Percentiles rank a stretch among this genome's conserved stretches.
Conservation (phyloP, 1,140 invertebrate species). For the Brachionus rubens region DNA sequence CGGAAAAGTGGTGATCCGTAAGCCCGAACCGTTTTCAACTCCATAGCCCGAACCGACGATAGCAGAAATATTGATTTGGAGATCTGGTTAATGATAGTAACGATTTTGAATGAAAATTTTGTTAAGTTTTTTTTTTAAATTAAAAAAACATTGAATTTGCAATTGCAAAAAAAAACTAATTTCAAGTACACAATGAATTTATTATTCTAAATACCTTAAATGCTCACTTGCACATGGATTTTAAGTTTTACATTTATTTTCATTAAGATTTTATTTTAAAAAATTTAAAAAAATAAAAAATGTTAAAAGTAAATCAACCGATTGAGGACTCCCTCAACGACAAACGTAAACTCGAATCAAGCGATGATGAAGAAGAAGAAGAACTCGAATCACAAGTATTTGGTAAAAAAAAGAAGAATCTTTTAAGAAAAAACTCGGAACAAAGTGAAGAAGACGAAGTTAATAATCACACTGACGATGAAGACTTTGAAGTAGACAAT, state of each 20-base stretch:
- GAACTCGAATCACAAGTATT: not conserved
- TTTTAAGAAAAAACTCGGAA: constrained; percentile 60
- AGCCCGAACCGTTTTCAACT: too few relatives aligned
- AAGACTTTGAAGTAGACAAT: constrained; percentile 51
- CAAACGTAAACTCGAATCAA: not conserved
- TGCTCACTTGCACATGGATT: constrained; percentile 28
- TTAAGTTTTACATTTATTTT: too few relatives aligned
- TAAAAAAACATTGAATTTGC: not conserved
- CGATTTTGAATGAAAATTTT: not conserved
- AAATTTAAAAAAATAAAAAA: constrained; percentile 11
- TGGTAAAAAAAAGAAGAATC: not conserved
- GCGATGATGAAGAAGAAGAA: constrained; percentile 7
- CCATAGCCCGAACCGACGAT: too few relatives aligned
- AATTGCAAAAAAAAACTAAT: not conserved
- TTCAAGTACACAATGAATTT: constrained; percentile 5
- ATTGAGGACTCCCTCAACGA: constrained; percentile 26
- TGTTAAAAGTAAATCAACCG: constrained; percentile 46
- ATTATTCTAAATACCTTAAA: not conserved
- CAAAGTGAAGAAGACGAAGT: constrained; percentile 42
- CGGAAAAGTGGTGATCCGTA: too few relatives aligned
- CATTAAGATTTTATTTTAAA: not conserved
- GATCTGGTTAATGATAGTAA: too few relatives aligned
- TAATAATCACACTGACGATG: not conserved
- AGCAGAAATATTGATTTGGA: too few relatives aligned
- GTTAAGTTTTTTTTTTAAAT: constrained; percentile 19